Evolutionary conservation across 92 coral and sea anemone genomes (phyloP).

Genomic region (Diadumene lineata): DNA sequence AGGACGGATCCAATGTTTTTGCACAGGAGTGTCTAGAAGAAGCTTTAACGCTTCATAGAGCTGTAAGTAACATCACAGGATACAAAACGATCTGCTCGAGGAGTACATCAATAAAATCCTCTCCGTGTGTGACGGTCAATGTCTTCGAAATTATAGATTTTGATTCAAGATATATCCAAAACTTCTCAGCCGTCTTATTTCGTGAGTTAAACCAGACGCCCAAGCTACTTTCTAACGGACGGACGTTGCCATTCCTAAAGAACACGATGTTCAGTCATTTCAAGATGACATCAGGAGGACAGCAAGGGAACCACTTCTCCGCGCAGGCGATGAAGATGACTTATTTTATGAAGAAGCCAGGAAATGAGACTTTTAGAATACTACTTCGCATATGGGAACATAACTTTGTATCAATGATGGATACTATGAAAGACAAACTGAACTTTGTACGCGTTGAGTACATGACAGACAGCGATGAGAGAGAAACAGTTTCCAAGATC

Average conservation of each 20-base stretch:
- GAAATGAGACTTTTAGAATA: conserved; percentile 1
- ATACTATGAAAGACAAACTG: conserved; percentile 25
- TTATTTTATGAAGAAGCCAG: conserved; percentile 50
- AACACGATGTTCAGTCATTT: conserved; percentile 28
- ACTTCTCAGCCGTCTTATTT: conserved; percentile 25
- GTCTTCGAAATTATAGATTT: conserved; percentile 43
- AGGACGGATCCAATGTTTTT: conserved; percentile 37
- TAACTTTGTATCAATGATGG: conserved; percentile 35
- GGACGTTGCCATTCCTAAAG: conserved; percentile 34
- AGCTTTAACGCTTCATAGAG: conserved; percentile 38
- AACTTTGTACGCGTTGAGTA: conserved; percentile 37
- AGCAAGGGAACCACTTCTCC: conserved; percentile 11
- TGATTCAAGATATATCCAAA: conserved; percentile 8
- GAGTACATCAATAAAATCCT: background rate
- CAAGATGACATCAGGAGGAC: background rate
- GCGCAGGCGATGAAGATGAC: conserved; percentile 55
- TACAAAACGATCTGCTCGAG: conserved; percentile 37
- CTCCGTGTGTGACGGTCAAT: conserved; percentile 51
- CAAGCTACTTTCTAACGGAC: conserved; percentile 41
- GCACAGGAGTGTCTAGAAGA: conserved; percentile 39
- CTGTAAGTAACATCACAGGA: conserved; percentile 30
- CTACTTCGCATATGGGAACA: conserved; percentile 45
- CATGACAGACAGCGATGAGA: conserved; percentile 20
- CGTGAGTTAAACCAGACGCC: conserved; percentile 32
- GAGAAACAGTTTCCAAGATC: conserved; percentile 5